Base-by-base conservation (phyloP, 2,797 vertebrate genomes). In the Rhadinocentrus ornatus region DNA sequence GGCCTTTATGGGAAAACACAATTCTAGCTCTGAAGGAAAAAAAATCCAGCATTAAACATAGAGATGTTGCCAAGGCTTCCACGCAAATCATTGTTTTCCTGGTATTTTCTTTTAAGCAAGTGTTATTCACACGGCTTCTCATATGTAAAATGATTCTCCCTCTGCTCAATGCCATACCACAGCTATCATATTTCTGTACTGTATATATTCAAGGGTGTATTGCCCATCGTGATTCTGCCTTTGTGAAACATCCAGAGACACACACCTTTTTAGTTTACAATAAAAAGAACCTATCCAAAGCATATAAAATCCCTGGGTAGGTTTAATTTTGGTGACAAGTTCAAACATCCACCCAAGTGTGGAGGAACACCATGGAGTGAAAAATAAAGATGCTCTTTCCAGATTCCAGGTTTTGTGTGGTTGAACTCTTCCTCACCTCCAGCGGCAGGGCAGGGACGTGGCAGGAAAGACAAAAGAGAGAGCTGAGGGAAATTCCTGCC, bases 401-500 rank as follows among this genome's bases (percentile, higher is more conserved):
- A 77, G 80, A 88, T 80, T 90, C 77, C 85, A 75, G 73, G 86
- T 89, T 88, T 78, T 77, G 57, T 80, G 76, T 52, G 77, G 71
- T 53, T 93, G 90, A 93, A 92, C 92, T 90, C 81, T 86, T 54
- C 69, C 50, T 92, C 84, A 90, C 88, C 90, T 92, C 80, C 77
- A 64, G 65, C 62, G 26, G 71, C 79, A 86, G 78, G 72, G 79
- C 82, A 86, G 85, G 82, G 80, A 88, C 74, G 71, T 58, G 31
- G 83, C 74, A 83, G 69, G 73, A 50, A 86, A 71, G 89, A 88
- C 67, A 86, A 57, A 68, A 68, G 44, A 66, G 71, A 10, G 20
- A 60, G 74, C 73, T 61, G 18, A 58, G 81, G 90, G 88, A 83
- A 90, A 91, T 92, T 92, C 91, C 91, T 93, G 79, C 87, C 82